Evolutionary conservation across 64 coral and sea anemone species (phyloP), one percentile per base, ranked within the genome.

Genomic region (Pachyseris speciosa): DNA sequence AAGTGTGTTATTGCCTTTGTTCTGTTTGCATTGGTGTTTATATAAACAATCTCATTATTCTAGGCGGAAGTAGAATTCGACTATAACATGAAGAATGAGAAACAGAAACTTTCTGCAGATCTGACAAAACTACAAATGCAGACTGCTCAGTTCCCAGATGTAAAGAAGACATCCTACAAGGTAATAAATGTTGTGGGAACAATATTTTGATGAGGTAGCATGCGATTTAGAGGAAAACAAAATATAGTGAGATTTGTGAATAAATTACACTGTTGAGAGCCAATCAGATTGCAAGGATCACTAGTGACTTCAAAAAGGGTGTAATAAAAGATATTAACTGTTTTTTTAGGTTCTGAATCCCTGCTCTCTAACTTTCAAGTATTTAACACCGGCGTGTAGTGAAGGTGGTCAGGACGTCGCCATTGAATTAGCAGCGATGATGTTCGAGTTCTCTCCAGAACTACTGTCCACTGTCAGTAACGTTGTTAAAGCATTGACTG

Each of bases 31-130:
- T n/a, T n/a, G n/a, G n/a, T n/a, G n/a, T n/a, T n/a, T n/a, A n/a
- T n/a, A n/a, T 49, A 10, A 38, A 69, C 67, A 58, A 74, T 68
- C 77, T 50, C 9, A 5, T 26, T 47, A 24, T 83, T 39, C 8
- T 43, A 96, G 95, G 95, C 90, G 37, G 86, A 95, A 63, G 73
- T 99, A 24, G 64, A 90, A 36, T 99, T 99, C 83, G 90, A 90
- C 25, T 99, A 87, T 36, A 90, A 51, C 16, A 63, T 99, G 84
- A 55, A 53, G 10, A 71, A 95, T 42, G 72, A 81, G 17, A 58
- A 95, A 40, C 97, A 99, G 64, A 59, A 47, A 0, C 86, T 99
- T 55, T 84, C 32, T 20, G 69, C 97, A 5, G 71, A 71, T 27
- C 61, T 95, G 5, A 81, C 85, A 65, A 83, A 87, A 12, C 75